Conservation (phyloP, 2,113 vertebrate genomes). For the Speoplatyrhinus poulsoni region DNA sequence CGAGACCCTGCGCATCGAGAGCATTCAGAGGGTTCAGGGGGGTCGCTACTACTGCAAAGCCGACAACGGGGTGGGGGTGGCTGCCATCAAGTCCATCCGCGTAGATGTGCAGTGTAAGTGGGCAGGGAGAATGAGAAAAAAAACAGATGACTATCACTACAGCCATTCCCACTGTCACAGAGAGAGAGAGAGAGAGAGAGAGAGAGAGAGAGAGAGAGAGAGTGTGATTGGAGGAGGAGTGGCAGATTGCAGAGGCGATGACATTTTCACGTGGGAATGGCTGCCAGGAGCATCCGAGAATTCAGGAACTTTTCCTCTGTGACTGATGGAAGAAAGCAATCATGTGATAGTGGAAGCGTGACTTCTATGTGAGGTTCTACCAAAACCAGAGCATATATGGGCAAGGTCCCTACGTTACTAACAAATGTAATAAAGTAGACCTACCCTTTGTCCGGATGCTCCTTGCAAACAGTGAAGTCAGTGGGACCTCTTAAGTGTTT, state of each 20-base stretch:
- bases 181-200: conserved; percentile 2
- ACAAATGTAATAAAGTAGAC: too few relatives aligned
- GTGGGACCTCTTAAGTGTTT: conserved; percentile 53
- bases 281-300: conserved; percentile 75
- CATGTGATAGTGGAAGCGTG: background rate
- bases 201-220: conserved; percentile 52
- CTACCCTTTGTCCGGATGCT: conserved; percentile 56
- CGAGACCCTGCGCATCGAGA: conserved; percentile 91
- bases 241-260: conserved; percentile 58
- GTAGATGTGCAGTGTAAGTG: conserved; percentile 99
- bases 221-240: conserved; percentile 56
- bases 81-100: conserved; percentile 99
- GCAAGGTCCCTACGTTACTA: too few relatives aligned
- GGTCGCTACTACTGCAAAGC: conserved; percentile 99
- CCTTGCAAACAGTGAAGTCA: conserved; percentile 69
- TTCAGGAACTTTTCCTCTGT: conserved; percentile 20
- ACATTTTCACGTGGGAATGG: conserved; percentile 68
- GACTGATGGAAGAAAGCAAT: background rate
- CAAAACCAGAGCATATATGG: too few relatives aligned
- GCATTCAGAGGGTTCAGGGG: conserved; percentile 91
- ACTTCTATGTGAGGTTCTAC: too few relatives aligned
- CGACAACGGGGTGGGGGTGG: conserved; percentile 96
- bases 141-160: conserved; percentile 55
- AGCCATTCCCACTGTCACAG: conserved; percentile 61
- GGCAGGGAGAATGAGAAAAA: conserved; percentile 44